phyloP scores from a whole-genome alignment of 2,113 vertebrate species.

The Myotis yumanensis region DNA sequence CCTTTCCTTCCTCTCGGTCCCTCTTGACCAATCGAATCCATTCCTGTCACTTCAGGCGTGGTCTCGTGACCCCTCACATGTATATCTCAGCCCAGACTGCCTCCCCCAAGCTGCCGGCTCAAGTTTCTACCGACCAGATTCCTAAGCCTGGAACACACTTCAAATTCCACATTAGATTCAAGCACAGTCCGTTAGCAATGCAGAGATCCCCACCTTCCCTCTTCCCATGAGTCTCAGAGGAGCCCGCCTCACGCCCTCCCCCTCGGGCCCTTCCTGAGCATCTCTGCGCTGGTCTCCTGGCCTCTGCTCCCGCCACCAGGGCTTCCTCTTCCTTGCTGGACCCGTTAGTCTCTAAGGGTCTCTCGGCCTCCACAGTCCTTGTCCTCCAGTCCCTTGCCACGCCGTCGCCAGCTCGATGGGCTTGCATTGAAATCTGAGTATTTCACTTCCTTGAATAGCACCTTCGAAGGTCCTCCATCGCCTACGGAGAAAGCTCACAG shows the following conservation, averaged over 20 bases:
- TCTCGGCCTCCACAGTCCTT: fast-evolving
- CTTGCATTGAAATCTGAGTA: not conserved
- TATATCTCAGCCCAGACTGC: not conserved
- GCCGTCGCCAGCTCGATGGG: not conserved
- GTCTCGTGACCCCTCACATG: not conserved
- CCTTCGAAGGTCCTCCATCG: not conserved
- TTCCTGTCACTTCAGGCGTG: not conserved
- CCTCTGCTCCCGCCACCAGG: not conserved
- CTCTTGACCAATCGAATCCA: not conserved
- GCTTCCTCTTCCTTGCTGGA: too few relatives aligned
- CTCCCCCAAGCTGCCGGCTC: not conserved
- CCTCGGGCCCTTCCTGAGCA: not conserved
- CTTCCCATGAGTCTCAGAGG: not conserved
- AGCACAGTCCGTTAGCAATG: not conserved
- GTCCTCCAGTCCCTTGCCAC: not conserved
- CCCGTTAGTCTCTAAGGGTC: not conserved
- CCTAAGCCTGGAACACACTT: not conserved
- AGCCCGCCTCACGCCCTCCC: not conserved
- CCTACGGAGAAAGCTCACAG: not conserved
- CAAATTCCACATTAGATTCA: not conserved
- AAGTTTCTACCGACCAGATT: not conserved
- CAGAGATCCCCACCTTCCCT: not conserved
- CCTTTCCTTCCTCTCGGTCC: not conserved
- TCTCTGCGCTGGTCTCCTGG: not conserved
- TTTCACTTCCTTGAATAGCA: not conserved